A percentile compares a stretch with the other conserved stretches of the same genome.
Conservation (phyloP, 2,113 vertebrate genomes). For the Corythornis cristatus region DNA sequence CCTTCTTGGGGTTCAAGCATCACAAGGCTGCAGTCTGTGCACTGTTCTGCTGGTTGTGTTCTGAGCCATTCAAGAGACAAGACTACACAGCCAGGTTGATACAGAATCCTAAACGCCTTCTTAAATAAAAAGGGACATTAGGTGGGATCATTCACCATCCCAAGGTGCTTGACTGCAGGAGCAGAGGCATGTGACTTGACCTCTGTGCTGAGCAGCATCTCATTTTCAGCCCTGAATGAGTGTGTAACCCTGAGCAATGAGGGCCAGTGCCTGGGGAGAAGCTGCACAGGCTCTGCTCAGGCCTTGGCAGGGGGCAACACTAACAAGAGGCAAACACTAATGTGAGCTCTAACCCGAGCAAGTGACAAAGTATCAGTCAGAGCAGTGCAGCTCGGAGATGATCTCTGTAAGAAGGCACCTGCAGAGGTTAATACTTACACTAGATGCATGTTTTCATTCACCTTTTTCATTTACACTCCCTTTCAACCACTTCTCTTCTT, state of each 20-base stretch:
- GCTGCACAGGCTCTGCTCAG: not conserved
- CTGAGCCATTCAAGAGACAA: not conserved
- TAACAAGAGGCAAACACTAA: rapidly evolving
- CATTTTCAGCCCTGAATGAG: not conserved
- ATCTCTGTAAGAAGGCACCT: not conserved
- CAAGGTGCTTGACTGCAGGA: not conserved
- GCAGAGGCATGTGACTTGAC: not conserved
- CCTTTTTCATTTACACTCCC: too few species aligned
- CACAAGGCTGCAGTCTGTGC: not conserved
- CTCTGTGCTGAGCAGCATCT: not conserved
- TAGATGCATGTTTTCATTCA: too few species aligned
- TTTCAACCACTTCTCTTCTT: not conserved
- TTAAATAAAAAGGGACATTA: not conserved
- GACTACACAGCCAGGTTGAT: rapidly evolving
- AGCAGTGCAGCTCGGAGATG: not conserved
- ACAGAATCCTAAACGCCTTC: not conserved
- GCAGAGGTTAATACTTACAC: not conserved
- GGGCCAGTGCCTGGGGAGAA: not conserved
- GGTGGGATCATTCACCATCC: not conserved
- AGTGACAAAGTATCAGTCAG: not conserved
- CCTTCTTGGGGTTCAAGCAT: not conserved
- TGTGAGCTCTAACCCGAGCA: not conserved
- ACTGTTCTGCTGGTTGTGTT: not conserved
- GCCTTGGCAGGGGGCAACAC: rapidly evolving
- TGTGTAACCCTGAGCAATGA: too few species aligned